A percentile compares a stretch with the other conserved stretches of the same genome.
These are phyloP conservation scores for Melanotus villosus DNA, from an alignment of 2,888 invertebrate genomes.

Conservation along the genomic window DNA sequence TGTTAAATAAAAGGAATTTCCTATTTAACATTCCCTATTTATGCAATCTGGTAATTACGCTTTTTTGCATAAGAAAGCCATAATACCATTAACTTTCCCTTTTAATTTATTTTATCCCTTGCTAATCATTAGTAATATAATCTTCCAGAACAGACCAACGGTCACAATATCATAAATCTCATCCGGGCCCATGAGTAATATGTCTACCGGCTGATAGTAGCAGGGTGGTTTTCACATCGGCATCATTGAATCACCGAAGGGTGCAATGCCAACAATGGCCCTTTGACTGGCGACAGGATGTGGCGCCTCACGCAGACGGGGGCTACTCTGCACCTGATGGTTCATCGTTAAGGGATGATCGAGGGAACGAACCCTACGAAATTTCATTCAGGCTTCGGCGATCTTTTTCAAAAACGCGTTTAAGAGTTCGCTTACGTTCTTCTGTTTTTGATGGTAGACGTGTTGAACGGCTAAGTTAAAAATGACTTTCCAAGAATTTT, in stretches of 20 bases:
- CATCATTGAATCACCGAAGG: slow-evolving; percentile 35
- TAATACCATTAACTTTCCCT: too few species aligned
- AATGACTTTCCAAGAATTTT: neutral
- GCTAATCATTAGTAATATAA: slow-evolving; percentile 1
- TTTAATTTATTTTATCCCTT: neutral
- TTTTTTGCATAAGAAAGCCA: too few species aligned
- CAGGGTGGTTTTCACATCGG: slow-evolving; percentile 9
- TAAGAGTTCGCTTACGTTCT: too few species aligned
- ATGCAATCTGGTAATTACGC: too few species aligned
- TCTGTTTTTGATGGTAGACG: neutral
- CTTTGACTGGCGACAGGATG: slow-evolving; percentile 45
- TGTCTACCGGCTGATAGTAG: slow-evolving; percentile 1
- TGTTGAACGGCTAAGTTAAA: neutral
- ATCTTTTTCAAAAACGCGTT: too few species aligned
- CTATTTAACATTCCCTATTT: too few species aligned
- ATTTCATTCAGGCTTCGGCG: slow-evolving; percentile 18
- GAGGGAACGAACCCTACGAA: slow-evolving; percentile 4
- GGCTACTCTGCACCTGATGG: slow-evolving; percentile 43
- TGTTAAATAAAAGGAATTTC: too few species aligned
- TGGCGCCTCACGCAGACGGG: slow-evolving; percentile 50
- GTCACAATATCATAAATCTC: slow-evolving; percentile 15
- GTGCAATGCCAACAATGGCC: slow-evolving; percentile 35
- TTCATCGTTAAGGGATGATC: slow-evolving; percentile 29
- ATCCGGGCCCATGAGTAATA: slow-evolving; percentile 10
- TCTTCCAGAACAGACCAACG: neutral